Base-by-base conservation (phyloP, 2,888 invertebrate genomes). In the Mantis religiosa region DNA sequence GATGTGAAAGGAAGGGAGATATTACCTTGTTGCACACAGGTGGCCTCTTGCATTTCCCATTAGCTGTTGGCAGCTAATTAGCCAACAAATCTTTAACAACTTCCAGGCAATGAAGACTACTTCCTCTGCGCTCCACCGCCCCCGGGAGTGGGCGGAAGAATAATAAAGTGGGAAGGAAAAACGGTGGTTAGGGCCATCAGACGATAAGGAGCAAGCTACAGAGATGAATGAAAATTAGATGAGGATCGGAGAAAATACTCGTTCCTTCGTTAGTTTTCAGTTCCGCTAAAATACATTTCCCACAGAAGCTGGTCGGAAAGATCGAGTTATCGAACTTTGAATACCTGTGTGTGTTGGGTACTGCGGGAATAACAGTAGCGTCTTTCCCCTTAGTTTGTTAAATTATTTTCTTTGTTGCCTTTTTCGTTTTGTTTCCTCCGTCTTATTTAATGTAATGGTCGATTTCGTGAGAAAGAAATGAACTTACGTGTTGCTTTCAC, bases 21-120 rank as follows among this genome's bases (percentile, higher is more conserved):
- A 30, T 86, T 54, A 28, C 86, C 28, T 25, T 86, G 14, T 81
- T 86, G 86, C 86, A 71, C 54, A 71, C 54, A 71, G 25, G n/a
- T n/a, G n/a, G n/a, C n/a, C n/a, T n/a, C n/a, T n/a, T n/a, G n/a
- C 41, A 30, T 34, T 41, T 83, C 82, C 89, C 90, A 89, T 90
- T 85, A 47, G 90, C 89, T 89, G 90, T 90, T 90, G 89, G 87
- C 89, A 88, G 90, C 90, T 90, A 90, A 90, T 90, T 90, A 90
- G 90, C 88, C 89, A 90, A 90, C 90, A 90, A 90, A 90, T 90
- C 90, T 90, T 90, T 90, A 89, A 90, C 90, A 90, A 90, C 89
- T 89, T 84, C 82, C 85, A 83, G 89, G 87, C 89, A 87, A 88
- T 88, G 88, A 88, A 88, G 88, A 88, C 83, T 71, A 71, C 20